phyloP scores from a whole-genome alignment of 2,113 vertebrate species.

The Promerops cafer region DNA sequence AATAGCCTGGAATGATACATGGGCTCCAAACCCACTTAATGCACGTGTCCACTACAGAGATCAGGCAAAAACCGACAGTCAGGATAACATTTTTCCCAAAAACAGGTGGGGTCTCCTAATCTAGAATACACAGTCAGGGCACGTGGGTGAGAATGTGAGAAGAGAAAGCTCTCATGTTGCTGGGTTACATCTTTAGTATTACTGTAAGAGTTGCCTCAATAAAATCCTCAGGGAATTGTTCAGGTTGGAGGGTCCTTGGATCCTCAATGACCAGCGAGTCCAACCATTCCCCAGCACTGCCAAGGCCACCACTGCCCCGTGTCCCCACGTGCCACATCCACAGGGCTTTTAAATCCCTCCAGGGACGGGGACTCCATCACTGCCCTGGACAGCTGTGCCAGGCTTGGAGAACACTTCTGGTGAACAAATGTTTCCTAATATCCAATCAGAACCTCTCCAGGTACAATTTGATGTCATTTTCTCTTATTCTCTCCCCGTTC shows the following conservation, averaged over 20 bases:
- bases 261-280: accelerated
- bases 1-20: neutral
- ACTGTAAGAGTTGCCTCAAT: neutral
- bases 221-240: neutral
- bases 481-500: accelerated
- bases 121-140: neutral
- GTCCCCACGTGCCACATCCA: neutral
- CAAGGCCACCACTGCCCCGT: neutral
- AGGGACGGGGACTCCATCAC: accelerated
- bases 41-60: accelerated
- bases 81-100: neutral
- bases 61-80: neutral
- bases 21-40: neutral
- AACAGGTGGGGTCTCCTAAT: neutral
- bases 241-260: neutral
- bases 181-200: accelerated
- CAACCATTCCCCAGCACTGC: neutral
- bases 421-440: neutral
- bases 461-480: accelerated
- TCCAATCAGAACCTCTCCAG: neutral
- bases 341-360: accelerated
- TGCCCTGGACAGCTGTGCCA: neutral
- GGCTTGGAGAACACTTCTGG: accelerated
- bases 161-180: neutral
- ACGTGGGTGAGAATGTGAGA: accelerated